A percentile compares a stretch with the other conserved stretches of the same genome.
phyloP scores from a whole-genome alignment of 2,113 vertebrate species.

The Amphiprion ocellaris region DNA sequence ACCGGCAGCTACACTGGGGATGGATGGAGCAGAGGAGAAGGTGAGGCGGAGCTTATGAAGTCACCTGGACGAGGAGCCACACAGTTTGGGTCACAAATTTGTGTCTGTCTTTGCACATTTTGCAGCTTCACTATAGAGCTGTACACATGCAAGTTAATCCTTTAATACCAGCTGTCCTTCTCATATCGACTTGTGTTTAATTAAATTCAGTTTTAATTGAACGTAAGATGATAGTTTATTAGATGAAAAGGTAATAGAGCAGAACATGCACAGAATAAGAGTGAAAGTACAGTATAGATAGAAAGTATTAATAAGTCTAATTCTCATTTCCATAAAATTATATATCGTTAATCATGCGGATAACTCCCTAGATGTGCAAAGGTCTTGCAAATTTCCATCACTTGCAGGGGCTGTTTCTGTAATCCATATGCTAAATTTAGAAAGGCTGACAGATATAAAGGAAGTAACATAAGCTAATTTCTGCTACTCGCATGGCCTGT shows the following conservation, averaged over 20 bases:
- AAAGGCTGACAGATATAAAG: conserved; percentile 1
- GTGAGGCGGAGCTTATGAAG: conserved; percentile 21
- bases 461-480: neutral
- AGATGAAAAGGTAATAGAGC: conserved; percentile 11
- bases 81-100: conserved; percentile 32
- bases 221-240: conserved; percentile 11
- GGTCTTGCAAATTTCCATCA: neutral
- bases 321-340: neutral
- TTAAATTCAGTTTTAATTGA: conserved; percentile 30
- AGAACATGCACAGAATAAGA: neutral
- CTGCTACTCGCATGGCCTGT: neutral
- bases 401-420: neutral
- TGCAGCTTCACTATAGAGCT: conserved; percentile 20
- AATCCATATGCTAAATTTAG: neutral
- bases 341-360: neutral
- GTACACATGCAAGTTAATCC: conserved; percentile 32
- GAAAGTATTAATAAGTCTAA: neutral
- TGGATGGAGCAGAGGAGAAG: conserved; percentile 44
- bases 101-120: conserved; percentile 17
- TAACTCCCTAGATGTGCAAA: neutral
- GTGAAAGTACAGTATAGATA: neutral
- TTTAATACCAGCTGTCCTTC: conserved; percentile 29
- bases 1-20: conserved; percentile 28
- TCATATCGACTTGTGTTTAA: conserved; percentile 11
- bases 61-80: conserved; percentile 54